These are phyloP conservation scores for Agrenia bidenticulata DNA, from an alignment of 2,888 invertebrate genomes.

Conservation along the genomic window DNA sequence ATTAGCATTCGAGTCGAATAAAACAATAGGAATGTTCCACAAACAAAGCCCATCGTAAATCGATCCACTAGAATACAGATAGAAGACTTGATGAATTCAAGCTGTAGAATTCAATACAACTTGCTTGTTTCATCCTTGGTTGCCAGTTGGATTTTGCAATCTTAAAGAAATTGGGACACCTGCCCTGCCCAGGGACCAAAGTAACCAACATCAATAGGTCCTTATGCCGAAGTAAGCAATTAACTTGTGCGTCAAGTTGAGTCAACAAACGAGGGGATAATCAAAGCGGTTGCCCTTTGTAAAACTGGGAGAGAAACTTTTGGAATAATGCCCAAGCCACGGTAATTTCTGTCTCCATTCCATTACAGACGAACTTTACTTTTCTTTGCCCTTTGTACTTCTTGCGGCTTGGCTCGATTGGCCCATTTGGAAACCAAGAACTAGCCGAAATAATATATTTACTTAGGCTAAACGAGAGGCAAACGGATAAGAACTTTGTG, in stretches of 20 bases:
- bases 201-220: not conserved
- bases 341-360: not conserved
- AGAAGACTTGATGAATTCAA: too few species aligned
- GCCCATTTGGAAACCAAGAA: conserved; percentile 3
- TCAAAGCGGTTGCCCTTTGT: conserved; percentile 4
- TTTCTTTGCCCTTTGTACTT: not conserved
- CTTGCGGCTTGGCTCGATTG: not conserved
- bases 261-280: conserved; percentile 9
- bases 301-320: conserved; percentile 3
- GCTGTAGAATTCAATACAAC: too few species aligned
- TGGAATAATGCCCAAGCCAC: conserved; percentile 22
- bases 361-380: not conserved
- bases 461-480: not conserved
- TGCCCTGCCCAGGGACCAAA: too few species aligned
- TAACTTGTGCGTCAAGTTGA: not conserved
- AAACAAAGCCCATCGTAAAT: too few species aligned
- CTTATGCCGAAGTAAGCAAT: not conserved
- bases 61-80: too few species aligned
- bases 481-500: conserved; percentile 13
- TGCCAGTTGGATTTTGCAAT: too few species aligned
- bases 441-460: conserved; percentile 4
- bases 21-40: too few species aligned
- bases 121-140: too few species aligned
- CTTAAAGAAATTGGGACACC: too few species aligned
- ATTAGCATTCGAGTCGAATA: too few species aligned